Evolutionary conservation across 2,888 invertebrate genomes (phyloP).

Genomic region (Acleris literana): DNA sequence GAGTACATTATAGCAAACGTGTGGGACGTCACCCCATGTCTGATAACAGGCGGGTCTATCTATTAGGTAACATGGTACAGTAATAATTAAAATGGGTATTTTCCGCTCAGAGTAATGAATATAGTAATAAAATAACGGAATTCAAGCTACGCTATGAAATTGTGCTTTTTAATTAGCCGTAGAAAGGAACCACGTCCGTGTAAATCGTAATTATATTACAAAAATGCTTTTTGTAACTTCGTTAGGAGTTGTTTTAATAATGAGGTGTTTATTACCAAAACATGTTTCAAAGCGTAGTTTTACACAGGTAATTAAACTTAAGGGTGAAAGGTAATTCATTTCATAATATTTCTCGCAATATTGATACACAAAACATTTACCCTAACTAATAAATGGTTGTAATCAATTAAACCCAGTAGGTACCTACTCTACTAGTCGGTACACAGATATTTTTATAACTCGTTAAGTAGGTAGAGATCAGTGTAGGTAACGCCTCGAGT

Average conservation of each 20-base stretch:
- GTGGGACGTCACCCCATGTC: slow-evolving; percentile 5
- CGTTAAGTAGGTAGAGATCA: no score
- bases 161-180: slow-evolving; percentile 12
- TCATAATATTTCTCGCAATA: background rate
- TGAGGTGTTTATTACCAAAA: slow-evolving; percentile 6
- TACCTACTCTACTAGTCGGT: no score
- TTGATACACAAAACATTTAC: no score
- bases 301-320: no score
- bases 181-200: slow-evolving; percentile 23
- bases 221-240: slow-evolving; percentile 29
- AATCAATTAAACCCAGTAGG: no score
- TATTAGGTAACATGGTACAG: no score
- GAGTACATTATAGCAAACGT: slow-evolving; percentile 9
- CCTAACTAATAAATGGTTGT: no score
- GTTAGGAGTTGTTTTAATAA: background rate
- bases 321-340: background rate
- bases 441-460: background rate
- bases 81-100: no score
- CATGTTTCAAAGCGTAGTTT: background rate
- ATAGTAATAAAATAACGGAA: slow-evolving; percentile 7
- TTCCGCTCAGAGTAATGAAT: no score
- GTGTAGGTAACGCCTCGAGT: no score
- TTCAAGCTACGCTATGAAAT: background rate
- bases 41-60: slow-evolving; percentile 18
- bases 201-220: slow-evolving; percentile 27